Evolutionary conservation across 2,797 vertebrate species (phyloP).

Genomic region (Argya squamiceps): DNA sequence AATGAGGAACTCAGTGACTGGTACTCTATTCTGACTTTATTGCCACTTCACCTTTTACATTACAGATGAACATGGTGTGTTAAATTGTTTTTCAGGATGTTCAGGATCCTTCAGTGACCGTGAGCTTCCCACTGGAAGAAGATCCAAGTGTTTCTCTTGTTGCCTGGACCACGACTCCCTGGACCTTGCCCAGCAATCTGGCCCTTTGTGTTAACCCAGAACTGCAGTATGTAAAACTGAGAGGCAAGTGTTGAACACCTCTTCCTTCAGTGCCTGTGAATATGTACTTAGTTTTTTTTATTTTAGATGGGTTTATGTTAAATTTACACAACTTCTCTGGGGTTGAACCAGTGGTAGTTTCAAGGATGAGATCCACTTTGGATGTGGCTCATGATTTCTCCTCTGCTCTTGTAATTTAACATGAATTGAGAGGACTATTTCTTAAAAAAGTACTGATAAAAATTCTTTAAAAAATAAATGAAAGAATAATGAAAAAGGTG

Average conservation of each 20-base stretch:
- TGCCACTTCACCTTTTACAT: neutral
- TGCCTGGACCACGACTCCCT: constrained; percentile 98
- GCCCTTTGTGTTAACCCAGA: constrained; percentile 94
- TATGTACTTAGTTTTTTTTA: neutral
- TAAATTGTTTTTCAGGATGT: constrained; percentile 84
- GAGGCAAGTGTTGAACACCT: constrained; percentile 78
- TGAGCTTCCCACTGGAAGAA: constrained; percentile 90
- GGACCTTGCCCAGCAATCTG: constrained; percentile 97
- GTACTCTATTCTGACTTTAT: neutral
- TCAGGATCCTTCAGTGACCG: constrained; percentile 93
- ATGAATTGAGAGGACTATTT: neutral
- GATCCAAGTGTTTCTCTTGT: constrained; percentile 85
- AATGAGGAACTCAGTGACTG: neutral
- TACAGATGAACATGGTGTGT: neutral
- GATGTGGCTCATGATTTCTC: neutral
- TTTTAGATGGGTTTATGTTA: neutral
- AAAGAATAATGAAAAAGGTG: neutral
- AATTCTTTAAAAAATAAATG: neutral
- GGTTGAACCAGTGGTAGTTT: neutral
- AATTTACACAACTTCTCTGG: neutral
- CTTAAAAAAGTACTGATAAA: neutral
- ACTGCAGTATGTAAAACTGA: constrained; percentile 87
- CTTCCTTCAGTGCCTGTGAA: neutral
- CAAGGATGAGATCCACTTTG: neutral
- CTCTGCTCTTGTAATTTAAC: neutral